Evolutionary conservation across 2,888 invertebrate species (phyloP), one percentile per base, ranked within the genome.

Genomic region (Uropetala carovei): DNA sequence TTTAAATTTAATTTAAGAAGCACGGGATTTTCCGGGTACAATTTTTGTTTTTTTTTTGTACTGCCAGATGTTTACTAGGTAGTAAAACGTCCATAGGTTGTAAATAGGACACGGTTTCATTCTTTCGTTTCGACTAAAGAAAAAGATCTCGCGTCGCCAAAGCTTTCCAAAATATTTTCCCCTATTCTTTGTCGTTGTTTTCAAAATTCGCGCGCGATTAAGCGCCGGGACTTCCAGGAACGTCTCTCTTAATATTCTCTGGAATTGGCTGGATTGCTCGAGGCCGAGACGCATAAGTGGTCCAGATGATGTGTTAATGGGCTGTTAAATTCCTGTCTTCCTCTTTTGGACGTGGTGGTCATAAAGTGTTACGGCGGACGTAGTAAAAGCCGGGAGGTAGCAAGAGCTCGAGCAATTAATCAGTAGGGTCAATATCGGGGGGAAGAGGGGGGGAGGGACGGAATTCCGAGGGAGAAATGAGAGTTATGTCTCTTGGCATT

Each of bases 271-370:
- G 22, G 75, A 75, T 75, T 22, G 75, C 75, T 22, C 27, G 22
- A 14, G 75, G 75, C 75, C 75, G 9, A 75, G 75, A 75, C 75
- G 27, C 22, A 75, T 75, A 75, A 75, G 75, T 75, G 75, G 27
- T 75, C 13, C 75, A 75, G 75, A 75, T 75, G 75, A 75, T 75
- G 75, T 75, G 75, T 75, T 75, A 75, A 75, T 75, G 75, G 75
- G 75, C 75, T 75, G 75, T 75, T 75, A 75, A 75, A 75, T 75
- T 75, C 75, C 75, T 27, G 75, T 75, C 75, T 27, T 75, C 75
- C 75, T 75, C 75, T 75, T 75, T 75, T 75, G 75, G 75, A 27
- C 68, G n/a, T 68, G 13, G 68, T 68, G 68, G 75, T 27, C 75
- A 22, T 75, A 75, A 75, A 75, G 27, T 27, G 22, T 27, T 75